Percentiles rank a stretch among this genome's conserved stretches.
Evolutionary conservation across 2,888 invertebrate genomes (phyloP).

Genomic region (Fissipunctia ypsillon): DNA sequence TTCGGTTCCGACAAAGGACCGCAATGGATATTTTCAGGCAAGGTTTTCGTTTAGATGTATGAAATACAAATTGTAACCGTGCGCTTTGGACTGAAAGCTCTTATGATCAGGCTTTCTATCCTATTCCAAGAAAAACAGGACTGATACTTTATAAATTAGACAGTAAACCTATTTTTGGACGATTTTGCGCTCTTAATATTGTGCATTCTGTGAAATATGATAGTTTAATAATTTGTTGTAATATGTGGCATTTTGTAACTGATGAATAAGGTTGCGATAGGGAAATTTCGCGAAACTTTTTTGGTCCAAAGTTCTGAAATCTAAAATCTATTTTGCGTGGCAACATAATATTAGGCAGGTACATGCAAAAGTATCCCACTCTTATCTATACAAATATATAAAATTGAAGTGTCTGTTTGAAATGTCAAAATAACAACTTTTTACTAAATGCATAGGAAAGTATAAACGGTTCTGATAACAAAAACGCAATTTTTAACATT

Average conservation of each 20-base stretch:
- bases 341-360: background rate
- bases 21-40: background rate
- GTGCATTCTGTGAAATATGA: background rate
- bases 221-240: too few species aligned
- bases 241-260: background rate
- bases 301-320: background rate
- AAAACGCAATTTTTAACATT: too few species aligned
- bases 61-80: background rate
- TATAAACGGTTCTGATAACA: too few species aligned
- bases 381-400: too few species aligned
- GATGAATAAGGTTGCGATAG: background rate
- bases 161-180: background rate
- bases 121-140: background rate
- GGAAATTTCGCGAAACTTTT: background rate
- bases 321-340: background rate
- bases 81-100: background rate
- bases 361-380: background rate
- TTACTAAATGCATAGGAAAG: too few species aligned
- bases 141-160: background rate
- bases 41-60: conserved; percentile 6
- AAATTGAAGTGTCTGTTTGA: too few species aligned
- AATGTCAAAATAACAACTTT: too few species aligned
- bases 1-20: background rate
- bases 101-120: background rate
- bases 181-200: background rate